These are phyloP conservation scores for Heliconius melpomene DNA, from an alignment of 1,140 invertebrate species.

Conservation along the genomic window DNA sequence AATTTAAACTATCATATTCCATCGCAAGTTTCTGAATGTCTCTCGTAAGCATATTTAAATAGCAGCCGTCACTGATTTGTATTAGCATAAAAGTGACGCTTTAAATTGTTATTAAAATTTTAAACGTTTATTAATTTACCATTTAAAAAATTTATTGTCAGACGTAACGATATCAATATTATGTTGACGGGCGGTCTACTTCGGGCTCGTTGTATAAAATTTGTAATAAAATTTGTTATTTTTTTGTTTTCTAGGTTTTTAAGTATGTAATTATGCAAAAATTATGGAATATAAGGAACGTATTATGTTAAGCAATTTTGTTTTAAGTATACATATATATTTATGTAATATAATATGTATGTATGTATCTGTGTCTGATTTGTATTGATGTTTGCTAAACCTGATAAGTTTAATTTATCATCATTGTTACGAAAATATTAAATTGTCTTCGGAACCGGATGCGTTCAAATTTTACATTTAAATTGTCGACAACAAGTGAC, in stretches of 20 bases:
- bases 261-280: neutral
- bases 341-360: neutral
- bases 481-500: too few species aligned
- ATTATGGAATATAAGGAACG: neutral
- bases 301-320: neutral
- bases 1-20: constrained; percentile 31
- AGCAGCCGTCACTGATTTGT: constrained; percentile 21
- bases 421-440: too few species aligned
- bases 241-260: neutral
- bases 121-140: constrained; percentile 38
- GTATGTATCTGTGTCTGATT: neutral
- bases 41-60: constrained; percentile 33
- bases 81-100: constrained; percentile 40
- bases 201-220: neutral
- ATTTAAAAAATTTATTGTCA: constrained; percentile 25
- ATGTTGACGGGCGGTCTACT: constrained; percentile 8
- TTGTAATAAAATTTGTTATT: neutral
- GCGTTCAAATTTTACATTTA: too few species aligned
- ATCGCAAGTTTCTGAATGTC: constrained; percentile 21
- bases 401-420: neutral
- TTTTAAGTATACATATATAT: neutral
- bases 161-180: constrained; percentile 19
- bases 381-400: neutral
- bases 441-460: too few species aligned
- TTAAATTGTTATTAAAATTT: constrained; percentile 37